A percentile compares a stretch with the other conserved stretches of the same genome.
Evolutionary conservation across 2,888 invertebrate genomes (phyloP).

Genomic region (Mesochorus sp.): DNA sequence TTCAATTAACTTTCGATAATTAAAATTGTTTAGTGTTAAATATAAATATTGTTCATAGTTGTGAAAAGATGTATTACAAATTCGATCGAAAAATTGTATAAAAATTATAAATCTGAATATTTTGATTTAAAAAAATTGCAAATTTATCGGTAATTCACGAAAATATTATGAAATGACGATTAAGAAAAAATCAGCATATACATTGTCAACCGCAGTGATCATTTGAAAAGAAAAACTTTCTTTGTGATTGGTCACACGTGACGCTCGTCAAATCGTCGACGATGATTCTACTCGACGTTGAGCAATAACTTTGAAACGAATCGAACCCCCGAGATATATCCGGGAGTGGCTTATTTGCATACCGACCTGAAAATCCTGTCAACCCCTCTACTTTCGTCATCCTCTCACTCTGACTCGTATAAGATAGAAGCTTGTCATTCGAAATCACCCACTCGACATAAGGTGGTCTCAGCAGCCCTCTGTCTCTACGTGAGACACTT

Average conservation of each 20-base stretch:
- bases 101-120: too few relatives aligned
- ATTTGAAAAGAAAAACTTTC: constrained; percentile 11
- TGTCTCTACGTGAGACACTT: constrained; percentile 58
- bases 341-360: constrained; percentile 80
- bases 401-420: constrained; percentile 13
- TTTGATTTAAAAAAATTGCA: too few relatives aligned
- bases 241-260: constrained; percentile 57
- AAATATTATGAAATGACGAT: background rate
- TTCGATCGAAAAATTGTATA: too few relatives aligned
- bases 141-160: background rate
- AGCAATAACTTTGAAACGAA: constrained; percentile 79
- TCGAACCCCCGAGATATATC: constrained; percentile 82
- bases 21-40: too few relatives aligned
- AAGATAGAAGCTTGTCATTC: constrained; percentile 68
- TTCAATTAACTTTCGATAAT: too few relatives aligned
- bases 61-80: too few relatives aligned
- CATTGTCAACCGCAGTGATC: constrained; percentile 7
- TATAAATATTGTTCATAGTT: too few relatives aligned
- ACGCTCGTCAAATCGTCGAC: constrained; percentile 64
- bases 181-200: background rate
- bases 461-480: constrained; percentile 73
- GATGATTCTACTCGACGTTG: constrained; percentile 76
- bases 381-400: constrained; percentile 64
- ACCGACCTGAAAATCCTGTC: constrained; percentile 77
- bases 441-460: constrained; percentile 80